Evolutionary conservation across 2,797 vertebrate species (phyloP), one percentile per base, ranked within the genome.

Genomic region (Setipinna tenuifilis): DNA sequence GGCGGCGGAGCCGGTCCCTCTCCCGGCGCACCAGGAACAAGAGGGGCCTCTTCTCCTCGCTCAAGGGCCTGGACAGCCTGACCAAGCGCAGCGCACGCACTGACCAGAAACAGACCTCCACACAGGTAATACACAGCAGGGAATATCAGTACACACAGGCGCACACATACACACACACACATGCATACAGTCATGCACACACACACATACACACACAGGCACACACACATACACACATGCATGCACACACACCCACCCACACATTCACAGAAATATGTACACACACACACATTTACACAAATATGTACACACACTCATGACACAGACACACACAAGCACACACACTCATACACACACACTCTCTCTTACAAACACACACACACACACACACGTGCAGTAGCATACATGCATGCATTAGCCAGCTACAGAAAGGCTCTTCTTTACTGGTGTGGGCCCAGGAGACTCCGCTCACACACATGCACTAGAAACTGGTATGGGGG

Each of bases 31-130:
- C 85, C 28, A 89, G 91, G 85, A 91, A 89, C 89, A 97, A 96
- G 92, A 95, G 95, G 86, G 94, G 97, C 23, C 94, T 97, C 35
- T 97, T 97, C 91, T 97, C 96, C 62, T 98, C 98, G 0, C 93
- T 98, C 7, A 98, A 96, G 93, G 95, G 95, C 16, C 92, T 98
- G 94, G 96, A 97, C 85, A 96, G 95, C 0, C 88, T 96, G 90
- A 95, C 92, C 57, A 95, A 95, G 89, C 95, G 89, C 82, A 93
- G 93, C 80, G 35, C 28, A 6, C 94, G 94, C 83, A 14, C 50
- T 14, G 96, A 97, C 83, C 94, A 95, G 59, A 93, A 94, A 82
- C 96, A 94, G 50, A 95, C 96, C 0, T 25, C 95, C 59, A 94
- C 94, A 62, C 97, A 71, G 68, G 68, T 28, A 48, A 84, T 54